Evolutionary conservation across 2,797 vertebrate species (phyloP), one percentile per base, ranked within the genome.

Genomic region (Sitta carolinensis): DNA sequence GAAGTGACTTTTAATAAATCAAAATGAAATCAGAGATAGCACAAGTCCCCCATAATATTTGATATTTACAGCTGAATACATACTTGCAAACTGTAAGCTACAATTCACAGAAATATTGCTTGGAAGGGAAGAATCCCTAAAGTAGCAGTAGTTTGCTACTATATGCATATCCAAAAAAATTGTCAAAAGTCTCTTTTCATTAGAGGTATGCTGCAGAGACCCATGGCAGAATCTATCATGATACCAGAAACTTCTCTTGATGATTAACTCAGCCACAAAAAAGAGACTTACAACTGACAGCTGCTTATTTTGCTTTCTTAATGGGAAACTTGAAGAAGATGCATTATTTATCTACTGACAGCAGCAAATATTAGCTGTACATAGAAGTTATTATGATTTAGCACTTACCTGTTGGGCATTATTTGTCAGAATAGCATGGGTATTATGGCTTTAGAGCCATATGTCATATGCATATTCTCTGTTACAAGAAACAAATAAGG

Each of bases 1-100:
- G 85, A 94, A 94, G 73, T 81, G 83, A 91, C 84, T 96, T 95
- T 59, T 86, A 96, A 96, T 93, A 93, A 94, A 90, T 93, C 69
- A 93, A 90, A 96, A 94, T 67, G 19, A 93, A 96, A 93, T 89
- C 73, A 93, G 50, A 90, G 66, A 52, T 66, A 75, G 66, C 50
- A 51, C 21, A 84, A 88, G n/a, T 89, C 30, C 32, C 77, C 43
- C 19, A 48, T 74, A 93, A 89, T 74, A 92, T 77, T n/a, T 89
- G 47, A 47, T 59, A 93, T 68, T 93, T 89, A 94, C 38, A 70
- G 62, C 34, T 73, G 89, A 86, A 95, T 82, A 93, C 52, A 84
- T 67, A 84, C 62, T 90, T 95, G 61, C 45, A 82, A 94, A 81
- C 42, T 73, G 59, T 38, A 55, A 36, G 77, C 23, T 76, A 63